Evolutionary conservation across 2,888 invertebrate species (phyloP), one percentile per base, ranked within the genome.

Genomic region (Cataglyphis cursor): DNA sequence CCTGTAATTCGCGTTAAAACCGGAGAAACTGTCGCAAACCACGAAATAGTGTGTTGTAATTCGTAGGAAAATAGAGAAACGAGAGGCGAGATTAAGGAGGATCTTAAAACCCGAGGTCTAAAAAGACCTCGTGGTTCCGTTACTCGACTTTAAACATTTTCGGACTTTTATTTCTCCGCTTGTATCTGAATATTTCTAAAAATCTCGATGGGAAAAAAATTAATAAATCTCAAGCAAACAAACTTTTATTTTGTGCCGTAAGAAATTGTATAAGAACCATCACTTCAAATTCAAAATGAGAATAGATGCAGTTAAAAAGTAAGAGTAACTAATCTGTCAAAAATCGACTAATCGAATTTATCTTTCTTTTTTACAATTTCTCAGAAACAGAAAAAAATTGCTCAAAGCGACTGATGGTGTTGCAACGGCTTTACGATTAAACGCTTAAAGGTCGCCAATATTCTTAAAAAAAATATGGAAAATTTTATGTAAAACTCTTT

Each of bases 1-100:
- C 59, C 70, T 70, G 78, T 80, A 80, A 80, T 80, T 80, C 78
- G 70, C 70, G 70, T 70, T 80, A 68, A 75, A 80, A 80, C 44
- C 70, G n/a, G n/a, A n/a, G 48, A 35, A 59, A 80, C 78, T 59
- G 78, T 70, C 65, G 76, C 78, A 41, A 76, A 41, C 54, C 57
- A 38, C 66, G 66, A 78, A 44, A 59, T 54, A 64, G 68, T 44
- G 44, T 59, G 68, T 44, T 78, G 78, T 61, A 78, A 78, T 70
- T 78, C 59, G 78, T 68, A 48, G 59, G 70, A 70, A 59, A 78
- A 78, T 78, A 35, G 78, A 35, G 78, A 78, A 59, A 68, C 68
- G 59, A 31, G 59, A 31, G 41, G 18, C n/a, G 35, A 54, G 65
- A 28, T 28, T 41, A 41, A 41, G 51, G 57, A 57, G 35, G 21